Conservation (phyloP, 2,113 vertebrate species). For the Gobius niger region DNA sequence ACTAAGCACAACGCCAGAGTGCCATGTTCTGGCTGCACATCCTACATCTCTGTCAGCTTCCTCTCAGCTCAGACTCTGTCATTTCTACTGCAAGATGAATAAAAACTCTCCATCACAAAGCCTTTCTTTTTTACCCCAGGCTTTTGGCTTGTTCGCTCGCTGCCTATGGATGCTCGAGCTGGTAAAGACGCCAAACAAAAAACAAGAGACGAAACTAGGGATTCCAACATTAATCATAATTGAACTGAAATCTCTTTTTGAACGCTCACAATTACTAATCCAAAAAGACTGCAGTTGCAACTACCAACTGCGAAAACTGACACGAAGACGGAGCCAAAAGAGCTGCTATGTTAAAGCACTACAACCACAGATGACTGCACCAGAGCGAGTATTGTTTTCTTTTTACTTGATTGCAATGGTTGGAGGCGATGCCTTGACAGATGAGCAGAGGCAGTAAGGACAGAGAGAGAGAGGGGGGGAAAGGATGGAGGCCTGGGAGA, state of each 20-base stretch:
- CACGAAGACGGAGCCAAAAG: too few species aligned
- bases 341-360: neutral
- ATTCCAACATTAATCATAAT: too few species aligned
- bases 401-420: conserved; percentile 26
- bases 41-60: conserved; percentile 33
- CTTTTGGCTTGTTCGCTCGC: neutral
- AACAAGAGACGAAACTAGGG: too few species aligned
- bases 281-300: too few species aligned
- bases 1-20: conserved; percentile 26
- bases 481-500: neutral
- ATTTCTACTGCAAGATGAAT: neutral
- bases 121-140: neutral
- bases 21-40: conserved; percentile 24
- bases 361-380: conserved; percentile 23
- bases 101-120: conserved; percentile 1
- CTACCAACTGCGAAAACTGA: too few species aligned
- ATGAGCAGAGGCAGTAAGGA: conserved; percentile 41
- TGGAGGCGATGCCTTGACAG: conserved; percentile 24
- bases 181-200: too few species aligned
- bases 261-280: too few species aligned
- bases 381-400: conserved; percentile 16
- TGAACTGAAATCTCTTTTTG: too few species aligned
- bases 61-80: neutral
- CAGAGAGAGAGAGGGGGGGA: conserved; percentile 6
- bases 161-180: neutral